Percentiles rank a stretch among this genome's conserved stretches.
Conservation (phyloP, 1,140 invertebrate species). For the Dufourea novaeangliae region DNA sequence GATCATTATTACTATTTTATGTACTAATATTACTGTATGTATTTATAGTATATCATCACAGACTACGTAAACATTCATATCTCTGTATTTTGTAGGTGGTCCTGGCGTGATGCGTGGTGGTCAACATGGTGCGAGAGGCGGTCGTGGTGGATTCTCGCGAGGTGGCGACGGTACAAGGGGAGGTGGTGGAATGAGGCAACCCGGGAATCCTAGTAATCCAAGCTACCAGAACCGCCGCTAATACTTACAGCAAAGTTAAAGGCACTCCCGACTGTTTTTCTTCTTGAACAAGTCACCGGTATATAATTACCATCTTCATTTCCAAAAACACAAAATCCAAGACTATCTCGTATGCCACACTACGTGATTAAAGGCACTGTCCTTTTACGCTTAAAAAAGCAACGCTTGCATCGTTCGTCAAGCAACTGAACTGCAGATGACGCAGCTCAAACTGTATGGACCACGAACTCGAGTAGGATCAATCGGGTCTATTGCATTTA, state of each 20-base stretch:
- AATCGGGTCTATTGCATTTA: slow-evolving; percentile 33
- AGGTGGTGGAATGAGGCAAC: slow-evolving; percentile 76
- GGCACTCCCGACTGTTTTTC: slow-evolving; percentile 37
- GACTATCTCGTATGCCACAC: slow-evolving; percentile 58
- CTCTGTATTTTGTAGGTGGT: slow-evolving; percentile 73
- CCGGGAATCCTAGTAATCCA: slow-evolving; percentile 73
- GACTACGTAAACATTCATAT: background rate
- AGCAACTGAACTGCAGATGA: slow-evolving; percentile 55
- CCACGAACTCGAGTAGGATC: slow-evolving; percentile 51
- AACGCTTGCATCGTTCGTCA: slow-evolving; percentile 64
- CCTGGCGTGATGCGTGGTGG: slow-evolving; percentile 78
- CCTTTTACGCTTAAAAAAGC: slow-evolving; percentile 62
- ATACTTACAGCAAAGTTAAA: slow-evolving; percentile 50
- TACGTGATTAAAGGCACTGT: slow-evolving; percentile 51
- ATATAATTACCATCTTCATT: slow-evolving; percentile 54
- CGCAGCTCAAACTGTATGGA: slow-evolving; percentile 57
- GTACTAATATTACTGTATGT: no score
- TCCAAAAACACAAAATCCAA: slow-evolving; percentile 50
- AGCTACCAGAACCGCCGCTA: slow-evolving; percentile 78
- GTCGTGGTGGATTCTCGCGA: slow-evolving; percentile 76
- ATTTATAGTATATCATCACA: no score
- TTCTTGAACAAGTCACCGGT: slow-evolving; percentile 59
- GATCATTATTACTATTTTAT: no score
- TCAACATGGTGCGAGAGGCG: slow-evolving; percentile 76
- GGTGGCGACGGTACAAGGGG: slow-evolving; percentile 78